Evolutionary conservation across 2,888 invertebrate species (phyloP).

Genomic region (Altica lythri): DNA sequence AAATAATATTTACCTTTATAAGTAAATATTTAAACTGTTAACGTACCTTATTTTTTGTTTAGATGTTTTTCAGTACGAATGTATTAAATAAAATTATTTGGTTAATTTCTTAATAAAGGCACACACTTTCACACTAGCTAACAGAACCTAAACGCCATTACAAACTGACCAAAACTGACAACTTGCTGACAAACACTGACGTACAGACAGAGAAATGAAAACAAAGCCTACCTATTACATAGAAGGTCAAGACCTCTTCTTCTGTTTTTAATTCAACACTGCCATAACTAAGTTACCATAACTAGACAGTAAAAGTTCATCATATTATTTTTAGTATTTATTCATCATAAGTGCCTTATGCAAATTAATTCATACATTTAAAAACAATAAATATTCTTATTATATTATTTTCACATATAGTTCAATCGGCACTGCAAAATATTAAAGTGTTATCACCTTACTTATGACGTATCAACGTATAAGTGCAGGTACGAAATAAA

Average conservation of each 20-base stretch:
- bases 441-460: too few species aligned
- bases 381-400: too few species aligned
- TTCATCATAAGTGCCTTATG: background rate
- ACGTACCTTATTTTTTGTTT: too few species aligned
- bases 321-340: background rate
- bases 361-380: too few species aligned
- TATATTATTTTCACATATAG: too few species aligned
- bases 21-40: too few species aligned
- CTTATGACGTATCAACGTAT: too few species aligned
- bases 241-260: background rate
- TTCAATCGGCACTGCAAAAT: too few species aligned
- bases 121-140: conserved; percentile 22
- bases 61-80: too few species aligned
- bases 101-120: conserved; percentile 15
- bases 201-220: background rate
- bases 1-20: too few species aligned
- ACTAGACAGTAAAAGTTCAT: background rate
- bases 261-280: background rate
- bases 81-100: conserved; percentile 4
- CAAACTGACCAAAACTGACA: conserved; percentile 29
- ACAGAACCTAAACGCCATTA: conserved; percentile 37
- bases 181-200: conserved; percentile 2
- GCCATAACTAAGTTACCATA: background rate
- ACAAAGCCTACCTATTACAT: too few species aligned
- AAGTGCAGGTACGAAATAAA: too few species aligned